These are phyloP conservation scores for Bubo blakistoni DNA, from an alignment of 2,113 vertebrate species.

Conservation along the genomic window DNA sequence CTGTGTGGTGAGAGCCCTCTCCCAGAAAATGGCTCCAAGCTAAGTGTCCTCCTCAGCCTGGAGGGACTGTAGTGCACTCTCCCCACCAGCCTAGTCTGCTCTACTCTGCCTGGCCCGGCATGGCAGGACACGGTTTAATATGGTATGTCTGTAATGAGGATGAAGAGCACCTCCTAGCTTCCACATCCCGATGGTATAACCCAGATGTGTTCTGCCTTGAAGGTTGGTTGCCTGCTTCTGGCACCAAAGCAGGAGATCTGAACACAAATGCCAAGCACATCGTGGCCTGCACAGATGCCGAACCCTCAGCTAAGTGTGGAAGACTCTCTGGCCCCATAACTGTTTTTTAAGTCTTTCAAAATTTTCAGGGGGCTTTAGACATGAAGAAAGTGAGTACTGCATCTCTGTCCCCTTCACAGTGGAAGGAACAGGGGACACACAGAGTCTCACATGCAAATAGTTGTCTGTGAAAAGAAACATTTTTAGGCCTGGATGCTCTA, in stretches of 20 bases:
- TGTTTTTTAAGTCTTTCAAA: background rate
- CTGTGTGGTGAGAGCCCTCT: background rate
- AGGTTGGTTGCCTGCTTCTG: background rate
- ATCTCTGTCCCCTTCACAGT: background rate
- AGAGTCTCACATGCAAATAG: background rate
- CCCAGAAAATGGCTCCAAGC: background rate
- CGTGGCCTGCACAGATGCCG: background rate
- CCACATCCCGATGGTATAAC: background rate
- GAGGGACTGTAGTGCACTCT: background rate
- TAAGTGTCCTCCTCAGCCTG: background rate
- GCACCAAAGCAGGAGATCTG: background rate
- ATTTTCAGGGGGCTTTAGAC: background rate
- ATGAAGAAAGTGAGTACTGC: background rate
- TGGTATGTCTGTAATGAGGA: accelerated
- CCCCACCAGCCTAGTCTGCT: background rate
- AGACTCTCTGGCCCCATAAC: background rate
- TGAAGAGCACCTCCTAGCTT: background rate
- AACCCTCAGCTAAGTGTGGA: background rate
- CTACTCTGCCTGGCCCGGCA: background rate
- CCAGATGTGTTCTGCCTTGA: accelerated
- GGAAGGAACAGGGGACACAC: background rate
- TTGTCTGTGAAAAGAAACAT: background rate
- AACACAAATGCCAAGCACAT: background rate
- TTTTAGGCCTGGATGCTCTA: background rate
- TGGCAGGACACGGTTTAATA: background rate